A percentile compares a stretch with the other conserved stretches of the same genome.
phyloP scores from a whole-genome alignment of 1,140 invertebrate species.

The Tetramorium alpestre region DNA sequence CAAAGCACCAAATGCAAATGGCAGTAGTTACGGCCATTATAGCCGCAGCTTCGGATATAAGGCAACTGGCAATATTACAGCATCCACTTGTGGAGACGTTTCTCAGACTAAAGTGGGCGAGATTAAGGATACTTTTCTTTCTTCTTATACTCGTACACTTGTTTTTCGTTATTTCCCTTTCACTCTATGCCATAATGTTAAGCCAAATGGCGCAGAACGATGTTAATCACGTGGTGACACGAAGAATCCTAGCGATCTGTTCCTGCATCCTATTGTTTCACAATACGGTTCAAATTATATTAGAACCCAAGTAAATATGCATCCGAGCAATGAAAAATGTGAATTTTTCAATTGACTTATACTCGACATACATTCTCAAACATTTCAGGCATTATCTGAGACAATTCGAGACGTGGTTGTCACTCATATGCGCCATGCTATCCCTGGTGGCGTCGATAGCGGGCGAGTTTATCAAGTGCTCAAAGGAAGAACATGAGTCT shows the following conservation, averaged over 20 bases:
- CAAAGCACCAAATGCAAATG: slow-evolving; percentile 77
- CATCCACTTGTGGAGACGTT: slow-evolving; percentile 86
- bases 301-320: slow-evolving; percentile 57
- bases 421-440: slow-evolving; percentile 65
- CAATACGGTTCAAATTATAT: slow-evolving; percentile 38
- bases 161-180: slow-evolving; percentile 71
- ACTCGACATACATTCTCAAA: not conserved
- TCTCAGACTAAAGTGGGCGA: slow-evolving; percentile 85
- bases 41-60: slow-evolving; percentile 60
- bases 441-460: slow-evolving; percentile 65
- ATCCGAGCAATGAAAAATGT: not conserved
- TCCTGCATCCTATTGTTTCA: slow-evolving; percentile 48
- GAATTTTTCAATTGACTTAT: not conserved
- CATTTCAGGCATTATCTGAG: slow-evolving; percentile 65
- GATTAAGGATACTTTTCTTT: slow-evolving; percentile 82
- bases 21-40: slow-evolving; percentile 76
- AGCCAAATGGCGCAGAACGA: not conserved
- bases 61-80: slow-evolving; percentile 78
- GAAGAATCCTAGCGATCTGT: not conserved
- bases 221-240: not conserved
- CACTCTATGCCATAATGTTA: slow-evolving; percentile 56
- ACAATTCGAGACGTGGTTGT: slow-evolving; percentile 66
- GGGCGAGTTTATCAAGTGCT: not conserved
- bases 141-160: slow-evolving; percentile 81
- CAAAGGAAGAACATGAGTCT: slow-evolving; percentile 7